phyloP scores from a whole-genome alignment of 2,113 vertebrate species.

The Pedetes capensis region DNA sequence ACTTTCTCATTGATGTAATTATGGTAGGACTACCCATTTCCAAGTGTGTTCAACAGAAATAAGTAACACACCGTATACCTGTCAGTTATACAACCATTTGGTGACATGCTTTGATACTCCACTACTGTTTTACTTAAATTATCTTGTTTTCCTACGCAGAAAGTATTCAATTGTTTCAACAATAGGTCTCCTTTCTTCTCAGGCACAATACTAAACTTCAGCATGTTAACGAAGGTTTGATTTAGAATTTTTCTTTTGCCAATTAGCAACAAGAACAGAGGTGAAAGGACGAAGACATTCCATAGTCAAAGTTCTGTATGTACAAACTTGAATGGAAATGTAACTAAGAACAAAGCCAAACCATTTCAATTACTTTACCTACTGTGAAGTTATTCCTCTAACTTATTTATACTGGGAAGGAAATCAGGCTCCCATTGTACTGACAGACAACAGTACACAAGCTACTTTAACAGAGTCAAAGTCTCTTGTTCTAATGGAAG shows the following conservation, averaged over 20 bases:
- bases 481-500: conserved; percentile 74
- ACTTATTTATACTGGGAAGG: conserved; percentile 75
- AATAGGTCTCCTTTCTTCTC: conserved; percentile 73
- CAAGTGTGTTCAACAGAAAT: conserved; percentile 60
- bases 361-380: conserved; percentile 72
- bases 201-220: conserved; percentile 73
- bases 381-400: conserved; percentile 74
- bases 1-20: conserved; percentile 62
- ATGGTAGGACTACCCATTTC: conserved; percentile 64
- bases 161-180: conserved; percentile 67
- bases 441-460: conserved; percentile 70
- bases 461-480: conserved; percentile 76
- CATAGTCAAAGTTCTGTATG: conserved; percentile 66
- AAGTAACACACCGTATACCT: conserved; percentile 56
- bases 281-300: conserved; percentile 64
- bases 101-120: conserved; percentile 67
- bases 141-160: conserved; percentile 39
- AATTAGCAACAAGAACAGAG: conserved; percentile 80
- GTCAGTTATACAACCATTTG: conserved; percentile 59
- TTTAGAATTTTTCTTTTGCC: conserved; percentile 82
- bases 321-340: conserved; percentile 67
- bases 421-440: conserved; percentile 72
- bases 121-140: conserved; percentile 49
- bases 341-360: conserved; percentile 78
- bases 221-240: conserved; percentile 73